Conservation (phyloP, 2,113 vertebrate species). For the Pituophis catenifer region DNA sequence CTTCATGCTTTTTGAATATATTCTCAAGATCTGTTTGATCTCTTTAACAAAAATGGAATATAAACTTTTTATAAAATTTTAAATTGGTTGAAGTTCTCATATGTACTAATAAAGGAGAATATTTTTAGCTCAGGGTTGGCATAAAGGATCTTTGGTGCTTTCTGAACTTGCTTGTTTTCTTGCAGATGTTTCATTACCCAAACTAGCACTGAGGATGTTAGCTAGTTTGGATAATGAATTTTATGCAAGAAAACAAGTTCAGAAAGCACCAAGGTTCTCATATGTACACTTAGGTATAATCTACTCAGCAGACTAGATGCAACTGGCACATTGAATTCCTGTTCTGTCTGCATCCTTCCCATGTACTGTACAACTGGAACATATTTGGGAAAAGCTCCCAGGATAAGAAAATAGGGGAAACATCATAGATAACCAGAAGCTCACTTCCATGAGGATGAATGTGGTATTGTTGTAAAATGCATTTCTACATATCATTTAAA, state of each 20-base stretch:
- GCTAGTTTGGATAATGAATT: not conserved
- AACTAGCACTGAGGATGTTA: not conserved
- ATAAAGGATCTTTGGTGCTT: not conserved
- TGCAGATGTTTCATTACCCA: not conserved
- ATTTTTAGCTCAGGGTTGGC: not conserved
- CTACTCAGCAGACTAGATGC: not conserved
- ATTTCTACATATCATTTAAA: not conserved
- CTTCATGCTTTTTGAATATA: not conserved
- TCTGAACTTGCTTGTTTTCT: not conserved
- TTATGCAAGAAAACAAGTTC: not conserved
- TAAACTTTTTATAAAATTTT: not conserved
- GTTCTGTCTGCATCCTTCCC: not conserved
- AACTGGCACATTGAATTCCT: not conserved
- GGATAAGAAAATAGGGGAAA: not conserved
- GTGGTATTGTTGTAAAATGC: not conserved
- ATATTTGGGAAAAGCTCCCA: not conserved
- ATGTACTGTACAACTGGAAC: not conserved
- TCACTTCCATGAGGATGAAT: not conserved
- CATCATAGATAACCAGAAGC: not conserved
- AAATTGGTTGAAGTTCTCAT: not conserved
- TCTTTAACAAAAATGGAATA: not conserved
- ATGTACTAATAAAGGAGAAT: not conserved
- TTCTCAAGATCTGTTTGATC: not conserved
- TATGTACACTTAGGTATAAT: not conserved
- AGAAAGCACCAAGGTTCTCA: no score